Evolutionary conservation across 2,797 vertebrate genomes (phyloP).

Genomic region (Leucoraja ocellata): DNA sequence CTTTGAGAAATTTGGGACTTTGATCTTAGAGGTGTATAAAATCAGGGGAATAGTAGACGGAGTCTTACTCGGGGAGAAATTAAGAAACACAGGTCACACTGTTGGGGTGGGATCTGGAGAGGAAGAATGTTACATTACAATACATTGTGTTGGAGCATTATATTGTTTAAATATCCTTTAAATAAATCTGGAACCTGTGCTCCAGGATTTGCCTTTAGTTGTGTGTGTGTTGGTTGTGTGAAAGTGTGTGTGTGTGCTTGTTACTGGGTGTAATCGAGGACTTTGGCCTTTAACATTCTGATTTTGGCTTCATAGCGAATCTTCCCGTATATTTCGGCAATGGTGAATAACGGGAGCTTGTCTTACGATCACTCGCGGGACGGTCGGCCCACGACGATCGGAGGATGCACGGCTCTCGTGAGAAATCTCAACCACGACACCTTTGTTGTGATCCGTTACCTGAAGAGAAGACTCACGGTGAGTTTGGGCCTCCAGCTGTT

Average conservation of each 20-base stretch:
- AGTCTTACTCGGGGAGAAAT: neutral
- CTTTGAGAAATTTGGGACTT: neutral
- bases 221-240: too few species aligned
- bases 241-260: too few species aligned
- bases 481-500: slow-evolving; percentile 45
- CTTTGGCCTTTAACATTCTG: neutral
- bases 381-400: slow-evolving; percentile 78
- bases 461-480: slow-evolving; percentile 84
- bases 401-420: slow-evolving; percentile 86
- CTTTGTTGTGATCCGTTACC: slow-evolving; percentile 88
- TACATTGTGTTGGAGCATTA: neutral
- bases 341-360: slow-evolving; percentile 87
- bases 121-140: neutral
- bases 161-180: neutral
- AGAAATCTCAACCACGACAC: slow-evolving; percentile 88
- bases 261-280: neutral
- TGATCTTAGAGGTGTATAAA: too few species aligned
- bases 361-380: slow-evolving; percentile 85
- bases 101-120: neutral
- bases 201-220: neutral
- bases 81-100: neutral
- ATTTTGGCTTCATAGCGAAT: slow-evolving; percentile 62
- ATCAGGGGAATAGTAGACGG: too few species aligned
- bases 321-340: slow-evolving; percentile 84
- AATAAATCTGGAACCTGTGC: neutral